Percentiles rank a stretch among this genome's conserved stretches.
Evolutionary conservation across 2,797 vertebrate genomes (phyloP).

Genomic region (Scleropages formosus): DNA sequence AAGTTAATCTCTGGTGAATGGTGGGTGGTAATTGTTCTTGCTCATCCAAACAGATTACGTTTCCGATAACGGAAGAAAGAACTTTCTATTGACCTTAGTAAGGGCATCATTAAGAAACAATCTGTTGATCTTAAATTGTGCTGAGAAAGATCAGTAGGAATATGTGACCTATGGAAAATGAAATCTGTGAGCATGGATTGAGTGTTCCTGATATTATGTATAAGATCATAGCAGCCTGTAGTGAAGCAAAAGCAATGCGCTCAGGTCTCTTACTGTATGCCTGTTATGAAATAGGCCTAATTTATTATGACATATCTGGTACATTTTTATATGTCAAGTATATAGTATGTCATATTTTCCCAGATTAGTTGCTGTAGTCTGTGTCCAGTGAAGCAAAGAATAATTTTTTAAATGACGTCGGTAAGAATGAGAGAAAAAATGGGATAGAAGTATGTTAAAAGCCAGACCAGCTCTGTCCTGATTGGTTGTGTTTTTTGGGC

Average conservation of each 20-base stretch:
- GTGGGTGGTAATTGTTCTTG: too few species aligned
- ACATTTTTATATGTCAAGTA: not conserved
- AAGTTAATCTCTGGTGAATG: too few species aligned
- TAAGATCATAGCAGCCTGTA: not conserved
- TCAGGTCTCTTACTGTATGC: not conserved
- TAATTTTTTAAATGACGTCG: slow-evolving; percentile 5
- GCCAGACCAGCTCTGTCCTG: not conserved
- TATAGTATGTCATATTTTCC: not conserved
- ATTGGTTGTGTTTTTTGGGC: not conserved
- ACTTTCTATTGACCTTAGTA: too few species aligned
- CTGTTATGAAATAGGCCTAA: not conserved
- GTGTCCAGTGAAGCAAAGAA: not conserved
- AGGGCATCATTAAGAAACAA: too few species aligned
- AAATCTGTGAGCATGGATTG: too few species aligned
- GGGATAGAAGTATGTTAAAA: not conserved
- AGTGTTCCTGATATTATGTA: not conserved
- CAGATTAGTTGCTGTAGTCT: not conserved
- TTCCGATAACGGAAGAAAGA: too few species aligned
- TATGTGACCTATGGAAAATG: too few species aligned
- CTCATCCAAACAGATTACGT: too few species aligned
- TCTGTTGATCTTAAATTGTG: too few species aligned
- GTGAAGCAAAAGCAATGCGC: not conserved
- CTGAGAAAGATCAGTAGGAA: too few species aligned
- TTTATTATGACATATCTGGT: slow-evolving; percentile 1
- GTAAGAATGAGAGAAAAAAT: not conserved